These are phyloP conservation scores for Drosophila miranda DNA, from an alignment of 1,140 invertebrate genomes.

Conservation along the genomic window DNA sequence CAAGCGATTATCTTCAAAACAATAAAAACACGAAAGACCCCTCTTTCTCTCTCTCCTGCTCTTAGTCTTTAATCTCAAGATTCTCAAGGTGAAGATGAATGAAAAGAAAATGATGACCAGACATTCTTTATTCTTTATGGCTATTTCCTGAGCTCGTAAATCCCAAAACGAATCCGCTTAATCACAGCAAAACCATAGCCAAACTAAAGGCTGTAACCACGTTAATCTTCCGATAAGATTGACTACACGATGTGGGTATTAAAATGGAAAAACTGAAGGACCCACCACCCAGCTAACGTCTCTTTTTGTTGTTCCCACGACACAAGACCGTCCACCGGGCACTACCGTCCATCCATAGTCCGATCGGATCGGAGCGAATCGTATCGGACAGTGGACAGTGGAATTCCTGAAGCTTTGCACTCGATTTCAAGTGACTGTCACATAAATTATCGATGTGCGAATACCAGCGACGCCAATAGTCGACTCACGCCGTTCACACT, in stretches of 20 bases:
- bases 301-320: conserved; percentile 37
- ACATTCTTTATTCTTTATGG: background rate
- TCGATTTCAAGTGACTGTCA: conserved; percentile 3
- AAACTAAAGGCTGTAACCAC: no score
- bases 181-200: background rate
- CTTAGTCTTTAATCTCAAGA: no score
- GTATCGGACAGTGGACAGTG: no score
- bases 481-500: no score
- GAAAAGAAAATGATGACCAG: no score
- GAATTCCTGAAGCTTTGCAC: background rate
- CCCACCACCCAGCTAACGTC: background rate
- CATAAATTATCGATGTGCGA: conserved; percentile 6
- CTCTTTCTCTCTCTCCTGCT: no score
- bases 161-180: background rate
- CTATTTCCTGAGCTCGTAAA: conserved; percentile 8
- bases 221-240: conserved; percentile 32
- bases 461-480: no score
- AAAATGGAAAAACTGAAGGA: background rate
- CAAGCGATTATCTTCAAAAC: no score
- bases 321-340: background rate
- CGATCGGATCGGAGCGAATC: no score
- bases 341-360: conserved; percentile 2
- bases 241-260: no score
- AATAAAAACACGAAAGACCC: no score
- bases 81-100: no score